A percentile compares a stretch with the other conserved stretches of the same genome.
Evolutionary conservation across 2,888 invertebrate genomes (phyloP).

Genomic region (Melanchra persicariae): DNA sequence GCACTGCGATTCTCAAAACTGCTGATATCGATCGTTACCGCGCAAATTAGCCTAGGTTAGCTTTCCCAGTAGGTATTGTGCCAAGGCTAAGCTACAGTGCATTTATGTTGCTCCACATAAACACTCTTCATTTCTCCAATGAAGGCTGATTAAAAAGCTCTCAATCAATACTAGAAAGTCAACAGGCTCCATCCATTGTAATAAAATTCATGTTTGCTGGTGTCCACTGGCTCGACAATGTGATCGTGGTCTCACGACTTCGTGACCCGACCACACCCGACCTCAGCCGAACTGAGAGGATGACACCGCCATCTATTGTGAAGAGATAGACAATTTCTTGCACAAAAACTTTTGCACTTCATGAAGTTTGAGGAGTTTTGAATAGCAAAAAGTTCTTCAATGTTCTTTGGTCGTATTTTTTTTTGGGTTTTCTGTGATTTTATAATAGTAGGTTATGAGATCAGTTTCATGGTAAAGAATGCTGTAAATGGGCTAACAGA

Average conservation of each 20-base stretch:
- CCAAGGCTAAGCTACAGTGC: slow-evolving; percentile 20
- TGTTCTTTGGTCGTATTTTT: not conserved
- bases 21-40: slow-evolving; percentile 48
- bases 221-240: slow-evolving; percentile 67
- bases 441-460: slow-evolving; percentile 19
- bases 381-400: not conserved
- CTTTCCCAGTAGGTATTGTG: slow-evolving; percentile 14
- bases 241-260: slow-evolving; percentile 75
- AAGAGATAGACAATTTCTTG: slow-evolving; percentile 54
- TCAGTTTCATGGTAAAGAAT: slow-evolving; percentile 1
- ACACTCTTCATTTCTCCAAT: slow-evolving; percentile 46
- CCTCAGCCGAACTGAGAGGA: slow-evolving; percentile 63
- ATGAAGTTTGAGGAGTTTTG: not conserved
- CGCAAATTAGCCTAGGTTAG: slow-evolving; percentile 32
- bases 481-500: not conserved
- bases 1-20: slow-evolving; percentile 47
- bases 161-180: slow-evolving; percentile 66
- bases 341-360: slow-evolving; percentile 28
- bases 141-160: slow-evolving; percentile 53
- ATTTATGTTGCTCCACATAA: slow-evolving; percentile 35
- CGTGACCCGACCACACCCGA: slow-evolving; percentile 74
- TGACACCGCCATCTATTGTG: slow-evolving; percentile 62
- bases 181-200: slow-evolving; percentile 66
- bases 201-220: slow-evolving; percentile 73
- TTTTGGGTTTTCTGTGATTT: not conserved